Conservation (phyloP, 2,113 vertebrate species). For the Piprites chloris region DNA sequence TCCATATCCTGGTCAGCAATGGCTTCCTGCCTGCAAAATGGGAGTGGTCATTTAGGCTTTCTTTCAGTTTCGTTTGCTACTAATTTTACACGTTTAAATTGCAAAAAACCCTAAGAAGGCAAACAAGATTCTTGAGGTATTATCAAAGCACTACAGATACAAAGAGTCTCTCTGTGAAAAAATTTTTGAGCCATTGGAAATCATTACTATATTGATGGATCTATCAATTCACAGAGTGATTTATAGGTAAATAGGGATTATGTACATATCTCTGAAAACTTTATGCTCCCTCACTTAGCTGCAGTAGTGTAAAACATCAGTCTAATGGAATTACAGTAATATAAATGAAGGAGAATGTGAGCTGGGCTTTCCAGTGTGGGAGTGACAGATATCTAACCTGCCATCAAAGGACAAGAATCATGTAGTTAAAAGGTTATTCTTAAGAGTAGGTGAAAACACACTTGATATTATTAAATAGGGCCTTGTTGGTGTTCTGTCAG, state of each 20-base stretch:
- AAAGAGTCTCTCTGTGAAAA: background rate
- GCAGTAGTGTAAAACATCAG: background rate
- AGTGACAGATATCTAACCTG: background rate
- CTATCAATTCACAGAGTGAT: background rate
- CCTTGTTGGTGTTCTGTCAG: background rate
- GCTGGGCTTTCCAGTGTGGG: background rate
- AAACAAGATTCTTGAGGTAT: background rate
- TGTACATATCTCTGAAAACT: background rate
- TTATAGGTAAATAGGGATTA: background rate
- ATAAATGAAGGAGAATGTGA: background rate
- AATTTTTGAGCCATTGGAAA: background rate
- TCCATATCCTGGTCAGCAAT: background rate
- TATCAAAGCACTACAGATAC: background rate
- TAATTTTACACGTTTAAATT: background rate
- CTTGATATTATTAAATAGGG: background rate
- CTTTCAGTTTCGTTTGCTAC: background rate
- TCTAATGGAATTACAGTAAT: background rate
- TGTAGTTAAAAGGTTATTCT: background rate
- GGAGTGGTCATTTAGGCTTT: background rate
- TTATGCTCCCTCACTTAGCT: background rate
- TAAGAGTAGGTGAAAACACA: background rate
- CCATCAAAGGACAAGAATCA: background rate
- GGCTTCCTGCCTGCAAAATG: background rate
- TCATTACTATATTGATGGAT: background rate
- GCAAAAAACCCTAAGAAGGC: background rate